A percentile compares a stretch with the other conserved stretches of the same genome.
These are phyloP conservation scores for Sebastiscus tertius DNA, from an alignment of 2,797 vertebrate genomes.

Conservation along the genomic window DNA sequence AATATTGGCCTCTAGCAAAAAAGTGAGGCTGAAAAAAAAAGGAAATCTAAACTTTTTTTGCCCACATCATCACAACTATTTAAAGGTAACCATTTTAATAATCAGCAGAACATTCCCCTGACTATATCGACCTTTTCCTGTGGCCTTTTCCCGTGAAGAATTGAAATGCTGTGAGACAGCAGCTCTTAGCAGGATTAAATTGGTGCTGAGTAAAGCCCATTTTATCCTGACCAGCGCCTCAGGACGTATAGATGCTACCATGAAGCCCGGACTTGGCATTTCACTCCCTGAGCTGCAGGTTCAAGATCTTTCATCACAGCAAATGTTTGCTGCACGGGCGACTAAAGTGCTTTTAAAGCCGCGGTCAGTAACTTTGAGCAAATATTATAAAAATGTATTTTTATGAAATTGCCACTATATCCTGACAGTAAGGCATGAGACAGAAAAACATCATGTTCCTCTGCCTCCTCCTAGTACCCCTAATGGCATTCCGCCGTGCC, in stretches of 20 bases:
- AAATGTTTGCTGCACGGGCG: slow-evolving; percentile 18
- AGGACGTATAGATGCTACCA: slow-evolving; percentile 56
- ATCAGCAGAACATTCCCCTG: slow-evolving; percentile 48
- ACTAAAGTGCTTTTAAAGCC: not conserved
- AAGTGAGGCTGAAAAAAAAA: not conserved
- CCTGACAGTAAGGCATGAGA: not conserved
- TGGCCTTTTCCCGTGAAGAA: slow-evolving; percentile 56
- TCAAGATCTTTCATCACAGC: slow-evolving; percentile 32
- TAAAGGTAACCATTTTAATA: slow-evolving; percentile 61
- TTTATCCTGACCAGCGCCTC: slow-evolving; percentile 54
- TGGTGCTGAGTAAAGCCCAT: slow-evolving; percentile 66
- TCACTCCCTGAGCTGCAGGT: slow-evolving; percentile 25
- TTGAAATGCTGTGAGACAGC: slow-evolving; percentile 63
- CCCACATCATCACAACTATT: slow-evolving; percentile 44
- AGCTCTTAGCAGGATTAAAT: slow-evolving; percentile 73
- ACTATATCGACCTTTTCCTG: slow-evolving; percentile 61
- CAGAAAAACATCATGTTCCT: not conserved
- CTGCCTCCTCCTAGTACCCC: not conserved
- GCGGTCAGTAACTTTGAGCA: not conserved
- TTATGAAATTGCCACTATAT: not conserved
- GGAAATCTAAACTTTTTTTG: slow-evolving; percentile 35
- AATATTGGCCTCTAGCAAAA: slow-evolving; percentile 6
- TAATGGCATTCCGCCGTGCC: not conserved
- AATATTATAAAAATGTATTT: not conserved
- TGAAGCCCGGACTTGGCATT: slow-evolving; percentile 47